phyloP scores from a whole-genome alignment of 2,888 invertebrate genomes.

The Cylindroiulus punctatus region DNA sequence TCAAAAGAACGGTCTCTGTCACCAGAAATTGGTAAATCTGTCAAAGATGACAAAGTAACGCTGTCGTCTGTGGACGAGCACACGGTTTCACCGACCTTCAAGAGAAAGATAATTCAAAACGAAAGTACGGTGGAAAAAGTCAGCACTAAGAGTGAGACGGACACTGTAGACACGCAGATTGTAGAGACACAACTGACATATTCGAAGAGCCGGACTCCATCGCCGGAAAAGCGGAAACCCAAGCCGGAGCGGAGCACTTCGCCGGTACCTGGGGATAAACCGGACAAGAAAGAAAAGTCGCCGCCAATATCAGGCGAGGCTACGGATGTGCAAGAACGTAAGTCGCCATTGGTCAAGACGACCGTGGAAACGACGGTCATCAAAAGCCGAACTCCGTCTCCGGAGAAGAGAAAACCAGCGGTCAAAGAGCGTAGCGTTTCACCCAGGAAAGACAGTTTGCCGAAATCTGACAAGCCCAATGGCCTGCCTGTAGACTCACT shows the following conservation, averaged over 20 bases:
- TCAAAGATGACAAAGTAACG: not conserved
- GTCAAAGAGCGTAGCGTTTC: not conserved
- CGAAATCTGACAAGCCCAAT: not conserved
- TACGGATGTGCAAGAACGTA: not conserved
- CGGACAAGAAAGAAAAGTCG: not conserved
- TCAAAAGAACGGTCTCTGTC: not conserved
- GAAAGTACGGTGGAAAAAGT: not conserved
- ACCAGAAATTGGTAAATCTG: not conserved
- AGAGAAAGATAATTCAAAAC: not conserved
- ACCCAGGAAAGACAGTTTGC: constrained; percentile 8
- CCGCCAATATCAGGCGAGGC: not conserved
- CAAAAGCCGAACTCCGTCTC: constrained; percentile 39
- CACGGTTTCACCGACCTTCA: not conserved
- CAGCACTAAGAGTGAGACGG: not conserved
- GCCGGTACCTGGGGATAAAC: not conserved
- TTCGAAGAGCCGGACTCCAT: not conserved
- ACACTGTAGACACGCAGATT: too few species aligned
- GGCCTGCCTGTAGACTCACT: not conserved
- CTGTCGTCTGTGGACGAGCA: not conserved
- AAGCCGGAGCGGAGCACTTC: not conserved
- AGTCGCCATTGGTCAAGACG: not conserved
- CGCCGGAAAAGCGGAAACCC: not conserved
- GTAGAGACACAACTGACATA: not conserved
- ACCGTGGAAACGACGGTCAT: not conserved
- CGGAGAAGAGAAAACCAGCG: constrained; percentile 26